phyloP scores from a whole-genome alignment of 2,888 invertebrate genomes.

The Macrosoma leucophasiata region DNA sequence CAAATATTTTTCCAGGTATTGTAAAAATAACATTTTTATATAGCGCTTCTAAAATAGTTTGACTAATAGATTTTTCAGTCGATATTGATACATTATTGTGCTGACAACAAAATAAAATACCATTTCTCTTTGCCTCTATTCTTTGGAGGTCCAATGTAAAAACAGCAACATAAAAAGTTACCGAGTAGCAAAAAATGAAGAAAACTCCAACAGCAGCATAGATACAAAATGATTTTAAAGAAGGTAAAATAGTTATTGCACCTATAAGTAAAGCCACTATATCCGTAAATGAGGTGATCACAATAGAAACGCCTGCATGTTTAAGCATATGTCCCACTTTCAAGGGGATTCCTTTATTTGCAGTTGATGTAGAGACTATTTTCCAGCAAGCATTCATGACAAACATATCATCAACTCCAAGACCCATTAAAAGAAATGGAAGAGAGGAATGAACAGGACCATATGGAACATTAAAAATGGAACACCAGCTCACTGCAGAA shows the following conservation, averaged over 20 bases:
- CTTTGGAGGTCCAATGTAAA: conserved; percentile 83
- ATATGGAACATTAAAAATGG: conserved; percentile 81
- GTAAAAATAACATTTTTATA: conserved; percentile 81
- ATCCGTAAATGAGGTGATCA: conserved; percentile 88
- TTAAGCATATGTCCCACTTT: conserved; percentile 82
- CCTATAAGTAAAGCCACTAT: conserved; percentile 87
- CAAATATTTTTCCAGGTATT: conserved; percentile 78
- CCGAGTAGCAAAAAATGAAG: conserved; percentile 83
- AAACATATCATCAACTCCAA: conserved; percentile 90
- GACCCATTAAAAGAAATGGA: conserved; percentile 87
- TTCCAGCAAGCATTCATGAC: conserved; percentile 88
- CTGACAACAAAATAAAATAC: conserved; percentile 79
- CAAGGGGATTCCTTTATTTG: conserved; percentile 68
- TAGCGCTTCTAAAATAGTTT: conserved; percentile 73
- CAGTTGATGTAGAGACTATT: conserved; percentile 72
- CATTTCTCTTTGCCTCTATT: conserved; percentile 78
- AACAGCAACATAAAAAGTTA: conserved; percentile 88
- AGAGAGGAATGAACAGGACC: conserved; percentile 89
- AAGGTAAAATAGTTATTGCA: conserved; percentile 86
- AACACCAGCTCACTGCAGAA: conserved; percentile 82
- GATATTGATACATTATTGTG: conserved; percentile 73
- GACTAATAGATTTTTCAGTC: conserved; percentile 75
- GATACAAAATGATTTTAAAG: conserved; percentile 87
- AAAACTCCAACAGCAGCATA: conserved; percentile 87
- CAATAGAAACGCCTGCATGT: conserved; percentile 89